phyloP scores from a whole-genome alignment of 2,888 invertebrate species.

The Dascillus cervinus region DNA sequence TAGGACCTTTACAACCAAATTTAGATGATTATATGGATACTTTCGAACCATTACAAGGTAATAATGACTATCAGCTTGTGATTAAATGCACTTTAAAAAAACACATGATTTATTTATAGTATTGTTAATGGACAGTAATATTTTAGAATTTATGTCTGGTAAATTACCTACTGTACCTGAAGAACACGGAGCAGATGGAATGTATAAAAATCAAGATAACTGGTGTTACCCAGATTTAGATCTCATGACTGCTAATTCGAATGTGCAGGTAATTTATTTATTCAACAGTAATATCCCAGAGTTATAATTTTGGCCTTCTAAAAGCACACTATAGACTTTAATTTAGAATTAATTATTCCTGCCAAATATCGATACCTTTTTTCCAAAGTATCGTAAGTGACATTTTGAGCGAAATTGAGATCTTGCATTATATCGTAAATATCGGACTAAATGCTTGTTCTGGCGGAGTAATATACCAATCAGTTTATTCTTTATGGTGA shows the following conservation, averaged over 20 bases:
- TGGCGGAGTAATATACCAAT: too few species aligned
- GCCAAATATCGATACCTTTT: too few species aligned
- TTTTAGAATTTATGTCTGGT: conserved; percentile 48
- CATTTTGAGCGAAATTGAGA: too few species aligned
- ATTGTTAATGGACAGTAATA: conserved; percentile 2
- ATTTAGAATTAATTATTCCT: too few species aligned
- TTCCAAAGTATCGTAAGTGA: too few species aligned
- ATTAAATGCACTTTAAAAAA: conserved; percentile 2
- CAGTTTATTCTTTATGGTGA: too few species aligned
- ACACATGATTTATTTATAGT: conserved; percentile 4
- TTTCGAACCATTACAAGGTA: conserved; percentile 76
- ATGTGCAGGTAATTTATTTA: conserved; percentile 11
- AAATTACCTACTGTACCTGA: conserved; percentile 56
- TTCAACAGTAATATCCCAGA: too few species aligned
- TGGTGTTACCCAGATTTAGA: conserved; percentile 32
- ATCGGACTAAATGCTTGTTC: too few species aligned
- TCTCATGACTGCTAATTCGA: conserved; percentile 17
- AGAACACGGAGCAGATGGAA: conserved; percentile 37
- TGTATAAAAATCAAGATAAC: conserved; percentile 19
- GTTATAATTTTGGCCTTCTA: too few species aligned
- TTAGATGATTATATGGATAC: conserved; percentile 93
- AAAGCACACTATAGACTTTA: too few species aligned
- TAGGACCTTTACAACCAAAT: conserved; percentile 94
- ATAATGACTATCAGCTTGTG: too few species aligned
- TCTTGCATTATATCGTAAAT: too few species aligned